A percentile compares a stretch with the other conserved stretches of the same genome.
These are phyloP conservation scores for Psammodynastes pulverulentus DNA, from an alignment of 2,113 vertebrate species.

Conservation along the genomic window DNA sequence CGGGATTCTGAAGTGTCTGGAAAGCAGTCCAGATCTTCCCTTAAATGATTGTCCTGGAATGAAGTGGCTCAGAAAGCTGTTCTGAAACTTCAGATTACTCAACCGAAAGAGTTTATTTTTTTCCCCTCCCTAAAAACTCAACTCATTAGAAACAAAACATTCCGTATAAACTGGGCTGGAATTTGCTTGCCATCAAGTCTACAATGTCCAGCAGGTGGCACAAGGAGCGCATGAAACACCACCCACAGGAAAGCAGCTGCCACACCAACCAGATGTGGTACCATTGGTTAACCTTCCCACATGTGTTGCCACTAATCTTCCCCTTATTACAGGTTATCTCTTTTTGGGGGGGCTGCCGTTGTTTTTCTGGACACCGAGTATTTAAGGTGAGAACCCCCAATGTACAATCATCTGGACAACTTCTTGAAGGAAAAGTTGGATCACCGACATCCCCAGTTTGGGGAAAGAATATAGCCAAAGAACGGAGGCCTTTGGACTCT, in stretches of 20 bases:
- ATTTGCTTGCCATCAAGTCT: neutral
- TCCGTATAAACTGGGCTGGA: neutral
- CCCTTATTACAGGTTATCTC: neutral
- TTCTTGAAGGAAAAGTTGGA: neutral
- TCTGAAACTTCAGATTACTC: neutral
- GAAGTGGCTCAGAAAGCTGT: neutral
- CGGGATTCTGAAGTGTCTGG: neutral
- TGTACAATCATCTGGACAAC: neutral
- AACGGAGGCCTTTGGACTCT: too few species aligned
- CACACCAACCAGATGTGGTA: neutral
- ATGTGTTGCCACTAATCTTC: neutral
- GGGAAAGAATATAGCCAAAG: neutral
- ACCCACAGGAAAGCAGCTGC: neutral
- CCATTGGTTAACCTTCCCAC: neutral
- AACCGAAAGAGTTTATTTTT: fast-evolving
- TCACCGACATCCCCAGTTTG: neutral
- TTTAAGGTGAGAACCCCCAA: neutral
- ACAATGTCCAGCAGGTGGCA: neutral
- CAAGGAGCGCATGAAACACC: neutral
- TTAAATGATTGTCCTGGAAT: neutral
- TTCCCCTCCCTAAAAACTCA: neutral
- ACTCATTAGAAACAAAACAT: neutral
- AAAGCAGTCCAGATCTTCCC: neutral
- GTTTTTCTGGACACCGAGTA: neutral
- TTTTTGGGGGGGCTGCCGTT: neutral